A percentile compares a stretch with the other conserved stretches of the same genome.
Conservation (phyloP, 2,797 vertebrate genomes). For the Pogonophryne albipinna region DNA sequence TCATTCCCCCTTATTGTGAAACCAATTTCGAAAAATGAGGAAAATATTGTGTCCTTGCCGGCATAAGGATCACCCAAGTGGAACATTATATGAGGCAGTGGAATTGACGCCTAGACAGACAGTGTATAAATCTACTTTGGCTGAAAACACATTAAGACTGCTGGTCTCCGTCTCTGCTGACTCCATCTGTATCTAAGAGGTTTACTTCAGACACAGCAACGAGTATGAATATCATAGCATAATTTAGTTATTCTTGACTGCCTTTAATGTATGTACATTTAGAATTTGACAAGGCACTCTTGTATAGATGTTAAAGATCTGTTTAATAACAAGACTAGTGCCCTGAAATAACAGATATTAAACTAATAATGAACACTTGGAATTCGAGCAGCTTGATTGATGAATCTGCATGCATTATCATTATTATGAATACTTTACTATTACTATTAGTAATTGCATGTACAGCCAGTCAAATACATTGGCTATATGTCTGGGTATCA, state of each 20-base stretch:
- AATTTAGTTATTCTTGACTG: constrained; percentile 24
- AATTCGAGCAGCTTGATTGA: constrained; percentile 33
- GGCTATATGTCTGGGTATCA: neutral
- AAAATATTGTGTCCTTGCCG: constrained; percentile 57
- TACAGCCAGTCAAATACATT: constrained; percentile 13
- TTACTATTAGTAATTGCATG: constrained; percentile 5
- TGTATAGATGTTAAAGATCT: constrained; percentile 7
- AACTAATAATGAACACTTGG: neutral
- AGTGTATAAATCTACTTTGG: constrained; percentile 61
- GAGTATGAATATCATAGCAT: constrained; percentile 33
- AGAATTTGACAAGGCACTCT: constrained; percentile 13
- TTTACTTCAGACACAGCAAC: constrained; percentile 46
- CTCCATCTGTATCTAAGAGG: constrained; percentile 42
- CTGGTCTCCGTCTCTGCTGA: constrained; percentile 42
- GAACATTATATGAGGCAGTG: constrained; percentile 50
- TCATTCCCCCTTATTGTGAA: constrained; percentile 50
- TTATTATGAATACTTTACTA: constrained; percentile 17
- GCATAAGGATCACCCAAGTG: constrained; percentile 52
- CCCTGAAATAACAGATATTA: constrained; percentile 1
- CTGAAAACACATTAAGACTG: constrained; percentile 64
- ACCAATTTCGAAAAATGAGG: constrained; percentile 47
- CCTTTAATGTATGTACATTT: constrained; percentile 9
- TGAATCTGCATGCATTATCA: constrained; percentile 19
- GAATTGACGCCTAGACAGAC: constrained; percentile 55
- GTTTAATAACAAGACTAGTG: neutral